Evolutionary conservation across 1,140 invertebrate species (phyloP).

Genomic region (Sinella curviseta): DNA sequence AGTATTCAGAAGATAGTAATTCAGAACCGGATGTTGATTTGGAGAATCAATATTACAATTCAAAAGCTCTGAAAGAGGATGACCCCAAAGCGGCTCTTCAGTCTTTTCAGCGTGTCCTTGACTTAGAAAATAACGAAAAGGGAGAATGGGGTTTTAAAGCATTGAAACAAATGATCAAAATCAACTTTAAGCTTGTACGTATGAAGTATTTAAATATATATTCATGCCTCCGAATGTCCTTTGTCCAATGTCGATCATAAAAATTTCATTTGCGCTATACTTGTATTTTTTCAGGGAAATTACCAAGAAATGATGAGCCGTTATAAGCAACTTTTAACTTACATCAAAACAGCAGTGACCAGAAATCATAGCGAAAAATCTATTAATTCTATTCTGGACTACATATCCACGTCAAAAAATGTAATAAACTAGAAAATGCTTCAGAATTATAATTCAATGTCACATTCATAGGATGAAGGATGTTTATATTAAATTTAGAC

Average conservation of each 20-base stretch:
- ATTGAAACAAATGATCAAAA: slow-evolving; percentile 99
- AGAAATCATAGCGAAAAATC: slow-evolving; percentile 99
- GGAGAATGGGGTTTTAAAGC: slow-evolving; percentile 99
- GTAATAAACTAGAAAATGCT: too few species aligned
- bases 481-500: too few species aligned
- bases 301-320: slow-evolving; percentile 96
- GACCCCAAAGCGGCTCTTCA: slow-evolving; percentile 86
- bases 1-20: slow-evolving; percentile 93
- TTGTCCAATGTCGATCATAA: not conserved
- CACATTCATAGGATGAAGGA: too few species aligned
- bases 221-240: slow-evolving; percentile 21
- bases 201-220: slow-evolving; percentile 9
- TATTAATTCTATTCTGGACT: slow-evolving; percentile 99
- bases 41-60: slow-evolving; percentile 99
- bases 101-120: slow-evolving; percentile 95
- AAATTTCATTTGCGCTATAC: slow-evolving; percentile 20
- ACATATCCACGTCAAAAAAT: slow-evolving; percentile 98
- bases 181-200: slow-evolving; percentile 94
- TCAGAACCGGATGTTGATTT: slow-evolving; percentile 98
- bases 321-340: slow-evolving; percentile 94
- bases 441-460: not conserved
- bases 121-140: slow-evolving; percentile 95
- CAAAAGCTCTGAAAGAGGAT: slow-evolving; percentile 97
- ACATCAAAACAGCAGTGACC: slow-evolving; percentile 98
- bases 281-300: slow-evolving; percentile 70